Percentiles rank a stretch among this genome's conserved stretches.
Evolutionary conservation across 1,140 invertebrate genomes (phyloP).

Genomic region (Pogonognathellus flavescens): DNA sequence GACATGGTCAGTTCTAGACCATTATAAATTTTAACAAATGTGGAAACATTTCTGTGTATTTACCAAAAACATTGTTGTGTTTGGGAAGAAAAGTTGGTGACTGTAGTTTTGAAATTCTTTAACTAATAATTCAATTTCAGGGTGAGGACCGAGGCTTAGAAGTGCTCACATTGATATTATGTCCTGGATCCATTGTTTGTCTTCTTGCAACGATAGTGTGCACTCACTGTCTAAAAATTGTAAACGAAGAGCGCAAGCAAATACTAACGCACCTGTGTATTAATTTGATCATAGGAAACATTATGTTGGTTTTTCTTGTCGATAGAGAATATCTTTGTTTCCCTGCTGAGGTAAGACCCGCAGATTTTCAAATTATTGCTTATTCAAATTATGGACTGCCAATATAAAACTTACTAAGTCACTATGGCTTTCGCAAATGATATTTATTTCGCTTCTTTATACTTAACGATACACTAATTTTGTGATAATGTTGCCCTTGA

Average conservation of each 20-base stretch:
- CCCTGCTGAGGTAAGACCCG: not conserved
- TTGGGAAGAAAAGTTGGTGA: no score
- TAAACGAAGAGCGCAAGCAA: conserved; percentile 71
- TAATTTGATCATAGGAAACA: conserved; percentile 74
- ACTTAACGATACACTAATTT: no score
- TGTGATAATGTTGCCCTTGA: no score
- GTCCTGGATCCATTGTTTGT: conserved; percentile 74
- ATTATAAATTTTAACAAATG: not conserved
- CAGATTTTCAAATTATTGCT: no score
- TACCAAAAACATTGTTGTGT: no score
- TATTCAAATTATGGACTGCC: no score
- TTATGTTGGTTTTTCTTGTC: conserved; percentile 74
- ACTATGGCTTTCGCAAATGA: no score
- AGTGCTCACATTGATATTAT: conserved; percentile 75
- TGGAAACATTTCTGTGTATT: not conserved
- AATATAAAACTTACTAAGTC: no score
- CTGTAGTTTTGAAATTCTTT: no score
- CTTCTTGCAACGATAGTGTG: conserved; percentile 73
- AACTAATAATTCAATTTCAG: conserved; percentile 52
- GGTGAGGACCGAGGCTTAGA: conserved; percentile 70
- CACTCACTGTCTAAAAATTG: conserved; percentile 67
- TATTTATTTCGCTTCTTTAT: no score
- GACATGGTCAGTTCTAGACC: conserved; percentile 64
- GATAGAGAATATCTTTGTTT: conserved; percentile 71
- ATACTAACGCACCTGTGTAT: conserved; percentile 75